phyloP scores from a whole-genome alignment of 2,888 invertebrate genomes.

The Ornithoptera priamus region DNA sequence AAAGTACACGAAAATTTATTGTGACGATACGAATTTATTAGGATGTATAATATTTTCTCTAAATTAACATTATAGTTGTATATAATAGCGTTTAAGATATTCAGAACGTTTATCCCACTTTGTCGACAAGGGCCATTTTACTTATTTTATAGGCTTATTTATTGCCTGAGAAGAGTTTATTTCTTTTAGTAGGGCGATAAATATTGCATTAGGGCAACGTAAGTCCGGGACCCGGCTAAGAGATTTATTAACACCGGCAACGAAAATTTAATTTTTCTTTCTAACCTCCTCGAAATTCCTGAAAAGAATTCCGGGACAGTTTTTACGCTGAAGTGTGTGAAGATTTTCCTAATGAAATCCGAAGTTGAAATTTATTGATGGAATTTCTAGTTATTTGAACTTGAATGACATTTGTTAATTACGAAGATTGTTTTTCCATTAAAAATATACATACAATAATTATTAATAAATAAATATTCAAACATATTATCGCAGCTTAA shows the following conservation, averaged over 20 bases:
- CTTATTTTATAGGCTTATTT: constrained; percentile 59
- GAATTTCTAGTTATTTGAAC: not conserved
- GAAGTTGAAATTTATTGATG: not conserved
- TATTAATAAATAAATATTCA: too few species aligned
- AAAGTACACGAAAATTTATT: too few species aligned
- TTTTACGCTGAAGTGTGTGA: constrained; percentile 27
- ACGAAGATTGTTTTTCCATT: too few species aligned
- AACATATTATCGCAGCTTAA: too few species aligned
- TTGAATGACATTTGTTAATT: not conserved
- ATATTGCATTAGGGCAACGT: constrained; percentile 69
- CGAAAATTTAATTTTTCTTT: constrained; percentile 54
- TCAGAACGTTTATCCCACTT: constrained; percentile 24
- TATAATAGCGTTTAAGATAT: not conserved
- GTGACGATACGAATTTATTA: not conserved
- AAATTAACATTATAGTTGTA: not conserved
- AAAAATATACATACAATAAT: too few species aligned
- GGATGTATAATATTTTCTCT: not conserved
- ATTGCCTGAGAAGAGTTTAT: constrained; percentile 61
- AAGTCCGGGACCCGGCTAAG: constrained; percentile 40
- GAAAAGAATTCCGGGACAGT: constrained; percentile 44
- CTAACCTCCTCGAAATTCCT: constrained; percentile 53
- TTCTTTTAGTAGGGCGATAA: constrained; percentile 63
- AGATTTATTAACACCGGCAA: constrained; percentile 62
- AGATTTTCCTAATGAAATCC: constrained; percentile 10
- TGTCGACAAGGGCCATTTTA: constrained; percentile 28